These are phyloP conservation scores for Cephalotes varians DNA, from an alignment of 2,888 invertebrate species.

Conservation along the genomic window DNA sequence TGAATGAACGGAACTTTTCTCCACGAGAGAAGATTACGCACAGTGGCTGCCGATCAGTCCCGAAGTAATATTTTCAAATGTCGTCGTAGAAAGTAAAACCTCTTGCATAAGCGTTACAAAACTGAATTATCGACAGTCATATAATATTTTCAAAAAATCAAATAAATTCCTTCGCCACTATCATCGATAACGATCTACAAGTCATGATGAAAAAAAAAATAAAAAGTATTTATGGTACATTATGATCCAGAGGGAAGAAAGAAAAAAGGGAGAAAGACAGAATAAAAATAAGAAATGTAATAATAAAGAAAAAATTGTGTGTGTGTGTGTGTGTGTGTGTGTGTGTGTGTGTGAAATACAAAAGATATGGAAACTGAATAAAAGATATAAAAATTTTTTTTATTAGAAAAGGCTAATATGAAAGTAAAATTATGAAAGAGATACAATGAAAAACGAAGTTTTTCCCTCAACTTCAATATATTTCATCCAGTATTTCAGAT, in stretches of 20 bases:
- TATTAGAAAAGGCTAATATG: background rate
- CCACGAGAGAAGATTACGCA: conserved; percentile 53
- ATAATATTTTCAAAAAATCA: conserved; percentile 8
- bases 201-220: background rate
- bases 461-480: too few species aligned
- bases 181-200: background rate
- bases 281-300: background rate
- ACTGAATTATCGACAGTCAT: conserved; percentile 20
- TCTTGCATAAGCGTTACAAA: conserved; percentile 65
- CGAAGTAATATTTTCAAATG: conserved; percentile 61
- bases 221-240: background rate
- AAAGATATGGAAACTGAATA: background rate
- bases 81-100: conserved; percentile 68
- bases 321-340: too few species aligned
- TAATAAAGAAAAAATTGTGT: too few species aligned
- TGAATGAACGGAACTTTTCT: conserved; percentile 54
- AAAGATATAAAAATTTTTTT: background rate
- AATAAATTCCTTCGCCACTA: background rate
- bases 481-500: too few species aligned
- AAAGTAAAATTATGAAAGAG: background rate
- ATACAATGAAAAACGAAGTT: background rate
- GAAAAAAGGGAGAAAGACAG: background rate
- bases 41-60: conserved; percentile 37
- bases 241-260: background rate
- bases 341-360: too few species aligned